Evolutionary conservation across 1,140 invertebrate genomes (phyloP), one percentile per base, ranked within the genome.

Genomic region (Papilio aristodemus): DNA sequence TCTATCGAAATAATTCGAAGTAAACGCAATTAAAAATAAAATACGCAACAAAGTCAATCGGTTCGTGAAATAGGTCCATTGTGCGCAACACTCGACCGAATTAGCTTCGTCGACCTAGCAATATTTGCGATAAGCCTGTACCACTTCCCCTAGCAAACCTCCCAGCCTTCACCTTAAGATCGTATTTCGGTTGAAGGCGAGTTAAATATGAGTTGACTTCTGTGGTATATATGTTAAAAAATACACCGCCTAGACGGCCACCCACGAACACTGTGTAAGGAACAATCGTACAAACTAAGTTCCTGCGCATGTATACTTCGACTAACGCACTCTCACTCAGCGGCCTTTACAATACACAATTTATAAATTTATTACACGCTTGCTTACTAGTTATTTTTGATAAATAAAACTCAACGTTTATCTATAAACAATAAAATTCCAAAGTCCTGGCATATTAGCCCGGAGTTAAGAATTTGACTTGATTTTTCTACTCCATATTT

Each of bases 31-130:
- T 76, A 76, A 76, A 78, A 83, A 78, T 71, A 60, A 75, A 78
- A 77, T 75, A 74, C 73, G 79, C 71, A 77, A 83, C 78, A 81
- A 87, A 84, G 79, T 80, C 69, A 83, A 85, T 78, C 77, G 80
- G 80, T 63, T 82, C 87, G 84, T 89, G 87, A 87, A 89, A 87
- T 87, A 85, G 79, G 79, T 70, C 80, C 83, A 89, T 89, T 89
- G 87, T 89, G 77, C 62, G 64, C 75, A 74, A 70, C 77, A 82
- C 75, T 71, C 80, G 77, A 83, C 78, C 78, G 78, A 86, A 86
- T 87, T 86, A 87, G 84, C 77, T 69, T 73, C 70, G 69, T 70
- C 57, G 69, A 74, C 74, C 76, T 76, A 83, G 79, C 78, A 81
- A 73, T 77, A 72, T 76, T 76, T 71, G 72, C 76, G 78, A 81